Evolutionary conservation across 1,140 invertebrate genomes (phyloP), one percentile per base, ranked within the genome.

Genomic region (Drosophila albomicans): DNA sequence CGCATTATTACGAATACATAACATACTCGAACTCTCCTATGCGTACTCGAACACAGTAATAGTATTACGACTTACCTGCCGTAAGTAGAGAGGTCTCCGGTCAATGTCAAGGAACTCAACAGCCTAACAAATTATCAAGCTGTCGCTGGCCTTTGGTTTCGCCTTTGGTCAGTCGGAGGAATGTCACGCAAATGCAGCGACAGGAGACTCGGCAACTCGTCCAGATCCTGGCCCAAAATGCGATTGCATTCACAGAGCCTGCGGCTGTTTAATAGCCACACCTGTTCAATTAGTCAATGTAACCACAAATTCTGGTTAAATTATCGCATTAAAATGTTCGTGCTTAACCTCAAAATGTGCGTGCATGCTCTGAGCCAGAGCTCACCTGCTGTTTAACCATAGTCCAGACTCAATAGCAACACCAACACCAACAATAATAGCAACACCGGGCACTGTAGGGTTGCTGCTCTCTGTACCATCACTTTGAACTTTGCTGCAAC

Each of bases 321-420:
- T 92, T 91, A 92, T 92, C 84, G 91, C 91, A 92, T 92, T 92
- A 92, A 92, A 91, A 92, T 92, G 85, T 92, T 91, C 91, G 91
- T 91, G 85, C 86, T 77, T 89, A 88, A 88, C 90, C 82, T 76
- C 86, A 80, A 76, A 87, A 79, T 89, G 82, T 91, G 81, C 86
- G 85, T 89, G 85, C 85, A 69, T 87, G 80, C 82, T 68, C 56
- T 54, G 61, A 43, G 48, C 54, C 63, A 20, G 32, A 62, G 16
- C 51, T 43, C 62, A 67, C 68, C 64, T 64, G 68, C 68, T 72
- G 68, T 65, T 75, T 38, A 8, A 13, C 32, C 52, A 57, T n/a
- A 63, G 58, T 61, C 58, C 57, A 45, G 3, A 25, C 35, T 15
- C 70, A 51, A 65, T 62, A 1, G 15, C 45, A 51, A 4, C 32